Base-by-base conservation (phyloP, 2,888 invertebrate genomes). In the Trichogramma evanescens region DNA sequence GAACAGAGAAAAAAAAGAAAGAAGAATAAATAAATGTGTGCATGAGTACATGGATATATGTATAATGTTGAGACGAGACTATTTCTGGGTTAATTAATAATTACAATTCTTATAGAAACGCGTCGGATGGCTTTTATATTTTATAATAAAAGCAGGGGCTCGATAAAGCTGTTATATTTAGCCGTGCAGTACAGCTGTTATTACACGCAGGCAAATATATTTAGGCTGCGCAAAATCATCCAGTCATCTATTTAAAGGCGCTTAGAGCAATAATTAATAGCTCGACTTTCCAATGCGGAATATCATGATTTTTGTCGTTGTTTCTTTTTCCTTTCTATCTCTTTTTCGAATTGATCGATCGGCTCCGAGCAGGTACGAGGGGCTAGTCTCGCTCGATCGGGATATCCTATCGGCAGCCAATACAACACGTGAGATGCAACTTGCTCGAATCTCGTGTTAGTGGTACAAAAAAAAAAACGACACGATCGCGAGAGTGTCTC, bases 1-100 rank as follows among this genome's bases (percentile, higher is more conserved):
- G 64, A 76, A 76, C 68, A 72, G 65, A 70, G 67, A 69, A 60
- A 59, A 51, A 64, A 53, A 54, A 53, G 13, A 13, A 13, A 13
- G 13, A 13, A 13, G 13, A 13, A 13, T 13, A 13, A 13, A 13
- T 13, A 13, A 13, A 13, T 13, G 13, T 13, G 13, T 13, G 13
- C 13, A 13, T 13, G 13, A 13, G 13, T 13, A 13, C 13, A 13
- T 13, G 13, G 13, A 13, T 13, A 13, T 13, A 13, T 13, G 13
- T 13, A 13, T 13, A 13, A 13, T 13, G 13, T 13, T 13, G 13
- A 13, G 13, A 13, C 13, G 5, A 42, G n/a, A 45, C 49, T n/a
- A 54, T 52, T 26, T 51, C 55, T 63, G 54, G 56, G 56, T 53
- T 62, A 63, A 63, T 59, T 58, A 64, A 58, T 13, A 13, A 13